Percentiles rank a stretch among this genome's conserved stretches.
phyloP scores from a whole-genome alignment of 2,797 vertebrate species.

The Botia almorhae region DNA sequence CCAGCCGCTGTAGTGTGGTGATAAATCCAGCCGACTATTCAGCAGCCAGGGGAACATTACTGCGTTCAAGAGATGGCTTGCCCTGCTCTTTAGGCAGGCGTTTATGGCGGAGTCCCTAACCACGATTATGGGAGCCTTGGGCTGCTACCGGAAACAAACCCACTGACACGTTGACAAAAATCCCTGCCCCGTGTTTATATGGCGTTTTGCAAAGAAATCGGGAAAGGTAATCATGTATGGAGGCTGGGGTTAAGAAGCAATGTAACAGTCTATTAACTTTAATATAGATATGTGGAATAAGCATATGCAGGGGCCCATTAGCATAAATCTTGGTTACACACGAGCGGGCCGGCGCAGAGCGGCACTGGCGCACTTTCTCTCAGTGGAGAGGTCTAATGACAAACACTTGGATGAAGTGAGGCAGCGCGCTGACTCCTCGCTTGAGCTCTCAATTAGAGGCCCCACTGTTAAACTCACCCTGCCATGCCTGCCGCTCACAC shows the following conservation, averaged over 20 bases:
- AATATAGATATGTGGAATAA: conserved; percentile 99
- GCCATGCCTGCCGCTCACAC: conserved; percentile 48
- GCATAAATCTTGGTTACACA: conserved; percentile 98
- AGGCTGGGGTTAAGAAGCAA: conserved; percentile 99
- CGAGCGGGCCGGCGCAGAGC: conserved; percentile 76
- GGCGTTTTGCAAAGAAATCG: conserved; percentile 96
- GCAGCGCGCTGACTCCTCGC: conserved; percentile 72
- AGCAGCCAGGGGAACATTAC: conserved; percentile 65
- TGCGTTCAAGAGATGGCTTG: conserved; percentile 60
- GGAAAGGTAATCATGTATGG: conserved; percentile 99
- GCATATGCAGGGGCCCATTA: conserved; percentile 98
- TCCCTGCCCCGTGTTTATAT: conserved; percentile 96
- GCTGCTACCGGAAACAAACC: conserved; percentile 87
- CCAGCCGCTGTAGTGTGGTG: conserved; percentile 38
- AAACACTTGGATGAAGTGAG: conserved; percentile 78
- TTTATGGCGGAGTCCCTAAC: conserved; percentile 76
- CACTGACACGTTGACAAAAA: conserved; percentile 93
- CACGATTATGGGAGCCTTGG: conserved; percentile 80
- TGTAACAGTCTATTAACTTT: conserved; percentile 99
- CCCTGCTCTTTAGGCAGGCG: conserved; percentile 71
- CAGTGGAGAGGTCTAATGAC: conserved; percentile 78
- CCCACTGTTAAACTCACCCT: conserved; percentile 62
- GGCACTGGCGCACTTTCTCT: conserved; percentile 59
- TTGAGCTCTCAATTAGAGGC: conserved; percentile 82
- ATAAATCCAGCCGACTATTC: conserved; percentile 55